Conservation (phyloP, 2,113 vertebrate species). For the Vidua macroura region DNA sequence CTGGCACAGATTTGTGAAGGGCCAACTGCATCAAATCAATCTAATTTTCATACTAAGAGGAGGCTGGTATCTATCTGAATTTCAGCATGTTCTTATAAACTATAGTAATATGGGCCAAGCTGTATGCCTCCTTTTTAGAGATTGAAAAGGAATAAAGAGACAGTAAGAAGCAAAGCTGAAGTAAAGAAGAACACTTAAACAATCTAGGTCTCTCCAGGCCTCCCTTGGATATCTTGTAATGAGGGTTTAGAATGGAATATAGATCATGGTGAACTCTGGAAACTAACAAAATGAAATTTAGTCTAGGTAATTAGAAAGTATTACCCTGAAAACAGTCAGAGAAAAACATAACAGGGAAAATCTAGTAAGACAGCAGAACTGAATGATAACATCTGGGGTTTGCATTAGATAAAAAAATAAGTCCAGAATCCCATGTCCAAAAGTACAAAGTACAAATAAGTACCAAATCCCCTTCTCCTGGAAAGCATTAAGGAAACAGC, state of each 20-base stretch:
- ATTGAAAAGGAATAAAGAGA: not conserved
- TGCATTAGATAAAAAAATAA: not conserved
- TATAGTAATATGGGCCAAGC: not conserved
- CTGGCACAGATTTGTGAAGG: not conserved
- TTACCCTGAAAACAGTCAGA: not conserved
- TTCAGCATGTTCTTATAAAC: not conserved
- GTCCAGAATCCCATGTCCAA: not conserved
- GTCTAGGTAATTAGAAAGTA: not conserved
- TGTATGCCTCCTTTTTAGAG: not conserved
- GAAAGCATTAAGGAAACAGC: not conserved
- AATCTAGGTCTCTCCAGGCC: not conserved
- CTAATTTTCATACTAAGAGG: not conserved
- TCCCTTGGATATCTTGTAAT: not conserved
- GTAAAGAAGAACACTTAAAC: not conserved
- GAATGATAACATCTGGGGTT: not conserved
- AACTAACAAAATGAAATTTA: not conserved
- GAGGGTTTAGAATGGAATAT: not conserved
- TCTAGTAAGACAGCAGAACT: not conserved
- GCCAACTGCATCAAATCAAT: not conserved
- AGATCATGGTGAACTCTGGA: not conserved
- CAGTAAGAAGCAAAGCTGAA: not conserved
- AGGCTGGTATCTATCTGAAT: not conserved
- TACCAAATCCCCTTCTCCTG: not conserved
- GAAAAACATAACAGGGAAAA: not conserved
- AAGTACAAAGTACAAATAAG: no score